Base-by-base conservation (phyloP, 2,888 invertebrate species). In the Campoplex capitator region DNA sequence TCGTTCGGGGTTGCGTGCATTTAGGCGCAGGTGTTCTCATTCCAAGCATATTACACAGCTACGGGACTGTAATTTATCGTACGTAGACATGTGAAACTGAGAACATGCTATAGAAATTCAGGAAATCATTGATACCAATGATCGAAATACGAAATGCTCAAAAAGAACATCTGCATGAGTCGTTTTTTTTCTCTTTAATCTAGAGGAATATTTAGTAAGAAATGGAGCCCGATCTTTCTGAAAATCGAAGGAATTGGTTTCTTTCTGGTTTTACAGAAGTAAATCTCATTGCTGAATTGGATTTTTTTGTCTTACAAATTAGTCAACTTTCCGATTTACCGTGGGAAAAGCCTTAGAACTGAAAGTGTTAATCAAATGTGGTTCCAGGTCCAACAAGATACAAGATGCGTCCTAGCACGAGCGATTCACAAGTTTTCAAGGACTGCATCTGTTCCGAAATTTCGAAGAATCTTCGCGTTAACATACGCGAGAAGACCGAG, bases 371-470 rank as follows among this genome's bases (percentile, higher is more conserved):
- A 76, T 48, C 32, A 32, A 11, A 32, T 83, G 51, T 73, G 62
- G 77, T 92, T 92, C 67, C 90, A 92, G 92, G 91, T 13, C 83
- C 84, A 70, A 65, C 86, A 76, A n/a, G 83, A 58, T 16, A 81
- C 78, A 81, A 74, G 77, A 68, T 87, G 75, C 81, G 75, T n/a
- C 48, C 78, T 35, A 77, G 71, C 18, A 78, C 80, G 58, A 80
- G 6, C 48, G 42, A 81, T 56, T 38, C 74, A 48, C 62, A 80
- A 16, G 68, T 65, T 75, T 83, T 87, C 85, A 88, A 89, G 76
- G 91, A 91, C 70, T 93, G 93, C 89, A 91, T 92, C 62, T 93
- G 94, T 79, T 90, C 92, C 18, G 92, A 93, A 85, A 90, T 93
- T 84, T 89, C 92, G 51, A 91, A 91, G 88, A 91, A 91, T 85